Percentiles rank a stretch among this genome's conserved stretches.
Conservation (phyloP, 1,140 invertebrate genomes). For the Tetranychus urticae region DNA sequence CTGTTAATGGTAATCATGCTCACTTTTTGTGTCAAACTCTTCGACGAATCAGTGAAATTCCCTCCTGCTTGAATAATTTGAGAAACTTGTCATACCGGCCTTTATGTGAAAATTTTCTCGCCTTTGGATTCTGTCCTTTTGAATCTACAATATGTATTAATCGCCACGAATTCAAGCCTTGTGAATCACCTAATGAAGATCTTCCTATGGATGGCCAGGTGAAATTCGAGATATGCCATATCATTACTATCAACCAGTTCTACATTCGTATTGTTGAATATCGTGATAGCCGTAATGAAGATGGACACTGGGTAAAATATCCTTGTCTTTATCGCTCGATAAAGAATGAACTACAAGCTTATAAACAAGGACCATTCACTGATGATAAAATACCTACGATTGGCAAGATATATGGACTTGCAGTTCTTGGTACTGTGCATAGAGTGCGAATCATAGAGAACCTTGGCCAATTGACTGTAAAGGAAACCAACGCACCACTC, state of each 20-base stretch:
- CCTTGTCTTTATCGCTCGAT: background rate
- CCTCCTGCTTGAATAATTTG: background rate
- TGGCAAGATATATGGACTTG: background rate
- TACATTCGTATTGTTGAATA: background rate
- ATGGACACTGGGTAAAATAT: background rate
- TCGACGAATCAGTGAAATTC: background rate
- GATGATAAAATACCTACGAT: background rate
- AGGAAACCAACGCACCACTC: background rate
- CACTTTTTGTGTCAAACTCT: background rate
- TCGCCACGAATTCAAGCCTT: background rate
- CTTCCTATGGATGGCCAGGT: background rate
- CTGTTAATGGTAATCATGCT: background rate
- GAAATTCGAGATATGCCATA: background rate
- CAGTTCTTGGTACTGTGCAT: background rate
- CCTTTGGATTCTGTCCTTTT: background rate
- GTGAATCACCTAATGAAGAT: too few relatives aligned
- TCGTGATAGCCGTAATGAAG: background rate
- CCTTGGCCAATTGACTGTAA: background rate
- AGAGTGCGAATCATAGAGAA: background rate
- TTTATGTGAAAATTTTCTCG: background rate
- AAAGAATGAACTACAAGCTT: too few relatives aligned
- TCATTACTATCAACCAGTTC: background rate
- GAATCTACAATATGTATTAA: background rate
- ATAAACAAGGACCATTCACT: background rate
- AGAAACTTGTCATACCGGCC: background rate